Evolutionary conservation across 2,113 vertebrate species (phyloP).

Genomic region (Caretta caretta): DNA sequence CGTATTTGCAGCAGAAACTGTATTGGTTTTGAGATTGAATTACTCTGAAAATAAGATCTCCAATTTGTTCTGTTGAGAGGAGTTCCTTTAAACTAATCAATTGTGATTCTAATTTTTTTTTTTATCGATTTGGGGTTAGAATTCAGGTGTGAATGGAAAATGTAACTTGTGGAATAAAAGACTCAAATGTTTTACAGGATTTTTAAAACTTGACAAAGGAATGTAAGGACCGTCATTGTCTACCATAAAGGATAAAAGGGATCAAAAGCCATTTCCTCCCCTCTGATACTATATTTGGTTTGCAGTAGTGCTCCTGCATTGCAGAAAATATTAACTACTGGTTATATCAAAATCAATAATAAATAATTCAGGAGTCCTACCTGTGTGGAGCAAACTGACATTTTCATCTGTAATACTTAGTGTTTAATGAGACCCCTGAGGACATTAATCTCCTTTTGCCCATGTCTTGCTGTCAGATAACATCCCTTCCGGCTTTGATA

Average conservation of each 20-base stretch:
- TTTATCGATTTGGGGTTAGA: not conserved
- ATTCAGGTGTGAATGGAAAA: not conserved
- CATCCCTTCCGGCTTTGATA: not conserved
- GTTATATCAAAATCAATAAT: not conserved
- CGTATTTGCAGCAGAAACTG: not conserved
- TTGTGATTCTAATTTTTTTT: not conserved
- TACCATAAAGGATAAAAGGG: not conserved
- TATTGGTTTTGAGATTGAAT: not conserved
- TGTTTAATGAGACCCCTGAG: not conserved
- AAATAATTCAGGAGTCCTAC: not conserved
- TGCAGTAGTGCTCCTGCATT: not conserved
- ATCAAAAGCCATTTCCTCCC: not conserved
- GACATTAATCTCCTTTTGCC: not conserved
- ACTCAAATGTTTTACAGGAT: not conserved
- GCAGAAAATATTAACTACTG: not conserved
- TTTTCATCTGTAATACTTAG: not conserved
- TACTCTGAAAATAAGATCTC: not conserved
- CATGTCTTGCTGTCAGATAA: not conserved
- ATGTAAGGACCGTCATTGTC: not conserved
- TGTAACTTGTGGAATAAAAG: not conserved
- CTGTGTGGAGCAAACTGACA: not conserved
- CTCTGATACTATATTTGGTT: not conserved
- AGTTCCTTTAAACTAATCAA: not conserved
- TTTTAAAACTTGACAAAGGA: not conserved
- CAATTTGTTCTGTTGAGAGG: not conserved